Conservation (phyloP, 37 sponge, comb jelly and placozoan species). For the Crambe crambe region DNA sequence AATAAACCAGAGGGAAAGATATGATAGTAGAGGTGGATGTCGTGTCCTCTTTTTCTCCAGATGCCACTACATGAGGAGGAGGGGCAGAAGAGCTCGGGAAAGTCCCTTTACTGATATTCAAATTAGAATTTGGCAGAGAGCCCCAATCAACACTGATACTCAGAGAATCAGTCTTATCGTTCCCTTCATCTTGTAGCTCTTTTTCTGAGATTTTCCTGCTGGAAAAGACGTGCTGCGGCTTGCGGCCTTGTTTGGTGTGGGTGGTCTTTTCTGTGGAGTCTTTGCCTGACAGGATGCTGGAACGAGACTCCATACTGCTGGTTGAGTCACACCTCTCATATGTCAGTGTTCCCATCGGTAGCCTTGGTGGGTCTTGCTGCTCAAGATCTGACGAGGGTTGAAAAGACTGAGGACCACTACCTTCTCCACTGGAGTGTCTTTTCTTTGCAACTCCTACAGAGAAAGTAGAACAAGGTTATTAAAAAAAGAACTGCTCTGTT, state of each 20-base stretch:
- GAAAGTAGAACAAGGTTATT: no score
- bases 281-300: background rate
- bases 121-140: background rate
- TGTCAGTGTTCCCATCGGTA: background rate
- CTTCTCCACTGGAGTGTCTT: no score
- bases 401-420: background rate
- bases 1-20: constrained; percentile 12
- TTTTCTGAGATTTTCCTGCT: background rate
- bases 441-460: no score
- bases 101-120: background rate
- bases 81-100: background rate
- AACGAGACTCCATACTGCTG: background rate
- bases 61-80: background rate
- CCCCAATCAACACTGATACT: constrained; percentile 28
- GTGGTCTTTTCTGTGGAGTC: background rate
- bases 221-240: constrained; percentile 23
- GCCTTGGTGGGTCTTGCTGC: no score
- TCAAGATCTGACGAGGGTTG: no score
- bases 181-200: background rate
- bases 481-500: no score
- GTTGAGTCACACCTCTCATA: constrained; percentile 7
- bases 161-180: background rate
- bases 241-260: constrained; percentile 24
- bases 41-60: constrained; percentile 2
- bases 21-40: constrained; percentile 38